Conservation (phyloP, 2,113 vertebrate genomes). For the Alethe castanea region DNA sequence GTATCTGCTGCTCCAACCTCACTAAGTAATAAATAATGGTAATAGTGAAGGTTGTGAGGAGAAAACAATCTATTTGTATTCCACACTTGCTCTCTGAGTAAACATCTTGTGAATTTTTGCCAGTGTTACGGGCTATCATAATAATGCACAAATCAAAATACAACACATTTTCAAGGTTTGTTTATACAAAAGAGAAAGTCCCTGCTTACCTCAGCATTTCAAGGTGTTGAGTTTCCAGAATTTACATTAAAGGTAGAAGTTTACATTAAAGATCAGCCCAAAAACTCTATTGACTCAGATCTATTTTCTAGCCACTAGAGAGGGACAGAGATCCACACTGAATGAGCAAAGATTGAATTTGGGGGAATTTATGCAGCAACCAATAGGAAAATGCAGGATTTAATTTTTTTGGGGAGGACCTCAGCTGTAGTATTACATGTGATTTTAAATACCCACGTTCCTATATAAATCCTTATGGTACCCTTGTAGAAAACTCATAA, state of each 20-base stretch:
- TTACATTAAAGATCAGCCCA: neutral
- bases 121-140: neutral
- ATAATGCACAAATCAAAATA: slow-evolving; percentile 8
- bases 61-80: neutral
- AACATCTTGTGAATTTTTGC: neutral
- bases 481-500: neutral
- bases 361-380: neutral
- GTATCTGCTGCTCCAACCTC: neutral
- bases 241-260: neutral
- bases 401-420: neutral
- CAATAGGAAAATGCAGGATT: neutral
- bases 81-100: neutral
- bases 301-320: slow-evolving; percentile 49
- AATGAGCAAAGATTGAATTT: neutral
- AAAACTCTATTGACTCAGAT: neutral
- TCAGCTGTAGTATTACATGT: neutral
- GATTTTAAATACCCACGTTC: neutral
- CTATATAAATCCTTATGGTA: neutral
- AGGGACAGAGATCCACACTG: slow-evolving; percentile 39
- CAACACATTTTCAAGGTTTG: neutral
- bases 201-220: neutral
- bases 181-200: neutral
- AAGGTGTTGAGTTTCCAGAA: neutral
- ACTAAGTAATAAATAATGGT: neutral
- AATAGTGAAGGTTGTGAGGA: neutral